These are phyloP conservation scores for Pongo abelii DNA, from an alignment of 2,113 vertebrate genomes.

Conservation along the genomic window DNA sequence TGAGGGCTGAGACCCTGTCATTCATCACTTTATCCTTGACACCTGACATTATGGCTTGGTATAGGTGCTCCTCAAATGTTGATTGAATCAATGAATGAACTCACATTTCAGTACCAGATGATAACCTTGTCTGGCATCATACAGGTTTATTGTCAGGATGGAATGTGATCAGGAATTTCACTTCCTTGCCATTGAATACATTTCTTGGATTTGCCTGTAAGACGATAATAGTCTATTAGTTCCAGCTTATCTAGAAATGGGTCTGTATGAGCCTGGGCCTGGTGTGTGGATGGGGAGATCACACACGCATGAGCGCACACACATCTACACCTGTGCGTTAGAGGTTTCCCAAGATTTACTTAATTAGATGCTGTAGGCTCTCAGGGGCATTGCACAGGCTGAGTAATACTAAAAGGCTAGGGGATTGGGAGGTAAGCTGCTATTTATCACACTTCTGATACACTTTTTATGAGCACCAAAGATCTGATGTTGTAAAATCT, in stretches of 20 bases:
- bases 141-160: not conserved
- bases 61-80: not conserved
- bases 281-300: not conserved
- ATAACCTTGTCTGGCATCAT: not conserved
- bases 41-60: not conserved
- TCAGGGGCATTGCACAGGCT: not conserved
- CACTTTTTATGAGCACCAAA: not conserved
- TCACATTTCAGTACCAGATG: not conserved
- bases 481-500: not conserved
- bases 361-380: not conserved
- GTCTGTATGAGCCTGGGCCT: not conserved
- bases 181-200: not conserved
- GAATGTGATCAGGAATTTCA: not conserved
- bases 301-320: too few relatives aligned
- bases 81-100: not conserved
- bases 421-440: not conserved
- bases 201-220: not conserved
- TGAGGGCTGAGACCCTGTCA: not conserved
- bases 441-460: not conserved
- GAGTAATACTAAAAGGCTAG: not conserved
- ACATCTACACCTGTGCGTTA: not conserved
- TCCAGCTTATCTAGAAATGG: not conserved
- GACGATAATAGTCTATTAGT: not conserved
- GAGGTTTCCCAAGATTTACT: not conserved
- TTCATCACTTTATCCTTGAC: not conserved